These are phyloP conservation scores for Galemys pyrenaicus DNA, from an alignment of 2,113 vertebrate genomes.

Conservation along the genomic window DNA sequence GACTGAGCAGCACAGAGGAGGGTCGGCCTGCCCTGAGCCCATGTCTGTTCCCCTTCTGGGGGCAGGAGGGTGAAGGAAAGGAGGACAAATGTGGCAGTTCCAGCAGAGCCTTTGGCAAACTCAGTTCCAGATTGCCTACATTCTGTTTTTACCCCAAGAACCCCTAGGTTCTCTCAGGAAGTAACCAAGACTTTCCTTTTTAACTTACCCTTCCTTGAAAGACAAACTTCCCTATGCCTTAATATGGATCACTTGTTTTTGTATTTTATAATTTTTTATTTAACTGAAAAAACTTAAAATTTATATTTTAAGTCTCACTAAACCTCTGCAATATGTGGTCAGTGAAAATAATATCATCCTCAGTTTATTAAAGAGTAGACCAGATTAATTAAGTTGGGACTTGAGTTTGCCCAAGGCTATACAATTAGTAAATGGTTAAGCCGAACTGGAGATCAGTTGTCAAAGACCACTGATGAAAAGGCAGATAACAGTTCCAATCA, in stretches of 20 bases:
- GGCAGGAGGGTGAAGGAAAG: neutral
- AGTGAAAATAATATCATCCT: neutral
- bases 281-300: too few relatives aligned
- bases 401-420: slow-evolving; percentile 26
- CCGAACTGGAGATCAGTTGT: slow-evolving; percentile 15
- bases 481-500: neutral
- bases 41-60: neutral
- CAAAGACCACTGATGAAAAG: slow-evolving; percentile 45
- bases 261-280: slow-evolving; percentile 12
- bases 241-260: slow-evolving; percentile 23
- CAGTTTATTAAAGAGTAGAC: neutral
- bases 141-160: slow-evolving; percentile 18
- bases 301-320: neutral
- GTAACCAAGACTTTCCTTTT: neutral
- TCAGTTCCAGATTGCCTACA: neutral
- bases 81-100: too few relatives aligned
- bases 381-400: slow-evolving; percentile 2
- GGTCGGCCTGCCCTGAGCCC: neutral
- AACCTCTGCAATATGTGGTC: neutral
- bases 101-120: neutral
- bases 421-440: slow-evolving; percentile 34
- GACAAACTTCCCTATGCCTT: slow-evolving; percentile 32
- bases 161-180: slow-evolving; percentile 3
- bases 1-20: neutral
- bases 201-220: neutral